Conservation (phyloP, 2,797 vertebrate genomes). For the Phoeniculus purpureus region DNA sequence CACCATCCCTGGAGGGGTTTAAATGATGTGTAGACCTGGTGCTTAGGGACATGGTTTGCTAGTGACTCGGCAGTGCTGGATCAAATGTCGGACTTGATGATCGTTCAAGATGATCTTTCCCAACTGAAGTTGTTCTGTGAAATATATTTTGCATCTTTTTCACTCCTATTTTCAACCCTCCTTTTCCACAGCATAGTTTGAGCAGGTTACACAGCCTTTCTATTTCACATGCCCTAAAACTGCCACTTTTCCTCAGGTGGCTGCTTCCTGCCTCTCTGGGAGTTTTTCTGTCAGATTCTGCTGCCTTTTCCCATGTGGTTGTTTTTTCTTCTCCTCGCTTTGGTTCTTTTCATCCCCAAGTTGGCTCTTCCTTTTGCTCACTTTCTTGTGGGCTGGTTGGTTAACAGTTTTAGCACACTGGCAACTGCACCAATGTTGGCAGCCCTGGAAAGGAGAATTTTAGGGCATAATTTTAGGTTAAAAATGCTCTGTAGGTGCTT, state of each 20-base stretch:
- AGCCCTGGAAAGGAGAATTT: background rate
- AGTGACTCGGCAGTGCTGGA: no score
- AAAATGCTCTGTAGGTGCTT: background rate
- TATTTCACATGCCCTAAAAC: background rate
- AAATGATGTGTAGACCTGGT: no score
- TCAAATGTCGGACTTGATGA: no score
- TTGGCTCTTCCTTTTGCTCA: background rate
- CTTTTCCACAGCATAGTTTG: background rate
- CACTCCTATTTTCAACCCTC: background rate
- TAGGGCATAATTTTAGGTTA: background rate
- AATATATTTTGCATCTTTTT: background rate
- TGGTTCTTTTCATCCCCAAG: constrained; percentile 5
- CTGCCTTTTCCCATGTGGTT: background rate
- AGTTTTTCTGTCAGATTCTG: background rate
- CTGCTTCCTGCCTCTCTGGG: background rate
- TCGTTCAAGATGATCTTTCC: no score
- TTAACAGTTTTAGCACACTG: background rate
- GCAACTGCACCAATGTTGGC: background rate
- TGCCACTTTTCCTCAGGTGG: background rate
- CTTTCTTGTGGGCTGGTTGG: constrained; percentile 6
- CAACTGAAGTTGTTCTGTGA: background rate
- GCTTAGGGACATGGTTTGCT: no score
- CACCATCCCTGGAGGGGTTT: no score
- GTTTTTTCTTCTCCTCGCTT: background rate
- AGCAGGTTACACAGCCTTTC: background rate